These are phyloP conservation scores for Hybos culiciformis DNA, from an alignment of 2,888 invertebrate genomes.

Conservation along the genomic window DNA sequence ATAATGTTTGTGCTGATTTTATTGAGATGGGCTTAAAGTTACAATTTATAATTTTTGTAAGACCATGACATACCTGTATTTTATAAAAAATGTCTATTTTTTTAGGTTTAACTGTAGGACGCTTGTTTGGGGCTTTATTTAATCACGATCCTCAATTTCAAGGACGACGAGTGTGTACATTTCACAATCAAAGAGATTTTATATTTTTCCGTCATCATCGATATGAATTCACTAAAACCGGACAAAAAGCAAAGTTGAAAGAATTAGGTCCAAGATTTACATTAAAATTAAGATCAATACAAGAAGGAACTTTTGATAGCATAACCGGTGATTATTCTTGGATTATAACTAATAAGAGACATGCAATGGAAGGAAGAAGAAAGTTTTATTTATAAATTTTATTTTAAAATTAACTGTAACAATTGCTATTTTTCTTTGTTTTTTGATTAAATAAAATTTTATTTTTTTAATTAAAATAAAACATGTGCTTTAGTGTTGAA, in stretches of 20 bases:
- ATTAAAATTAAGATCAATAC: conserved; percentile 76
- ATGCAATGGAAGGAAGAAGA: conserved; percentile 86
- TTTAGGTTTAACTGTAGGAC: conserved; percentile 79
- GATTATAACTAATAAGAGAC: conserved; percentile 80
- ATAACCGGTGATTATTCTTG: conserved; percentile 96
- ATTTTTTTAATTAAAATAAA: too few relatives aligned
- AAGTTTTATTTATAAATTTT: conserved; percentile 71
- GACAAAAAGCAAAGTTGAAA: conserved; percentile 57
- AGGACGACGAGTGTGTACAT: conserved; percentile 86
- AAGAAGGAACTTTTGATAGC: conserved; percentile 94
- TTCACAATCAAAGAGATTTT: conserved; percentile 98
- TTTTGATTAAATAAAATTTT: too few relatives aligned
- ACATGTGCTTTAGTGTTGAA: too few relatives aligned
- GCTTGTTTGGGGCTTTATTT: conserved; percentile 88
- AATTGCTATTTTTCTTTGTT: too few relatives aligned
- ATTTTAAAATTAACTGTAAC: neutral
- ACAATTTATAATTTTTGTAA: too few relatives aligned
- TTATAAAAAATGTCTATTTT: too few relatives aligned
- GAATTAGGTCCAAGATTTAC: conserved; percentile 98
- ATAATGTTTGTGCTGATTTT: too few relatives aligned
- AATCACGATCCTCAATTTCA: conserved; percentile 92
- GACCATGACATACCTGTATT: too few relatives aligned
- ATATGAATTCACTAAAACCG: conserved; percentile 80
- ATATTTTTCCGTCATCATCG: conserved; percentile 97
- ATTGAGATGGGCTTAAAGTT: too few relatives aligned